phyloP scores from a whole-genome alignment of 2,888 invertebrate species.

The Xestobium rufovillosum region DNA sequence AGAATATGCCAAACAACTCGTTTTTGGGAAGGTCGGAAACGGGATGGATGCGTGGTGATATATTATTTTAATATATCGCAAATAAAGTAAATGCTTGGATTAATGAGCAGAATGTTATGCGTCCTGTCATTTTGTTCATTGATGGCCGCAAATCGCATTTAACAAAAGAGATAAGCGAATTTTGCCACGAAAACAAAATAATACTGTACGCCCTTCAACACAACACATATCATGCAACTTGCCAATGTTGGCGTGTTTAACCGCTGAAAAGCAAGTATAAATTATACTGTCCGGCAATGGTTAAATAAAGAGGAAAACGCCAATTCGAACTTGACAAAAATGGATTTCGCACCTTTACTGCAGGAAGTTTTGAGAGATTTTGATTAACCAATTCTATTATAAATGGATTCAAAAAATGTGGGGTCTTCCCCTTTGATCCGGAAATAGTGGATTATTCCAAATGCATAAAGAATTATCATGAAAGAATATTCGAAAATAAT shows the following conservation, averaged over 20 bases:
- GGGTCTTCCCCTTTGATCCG: background rate
- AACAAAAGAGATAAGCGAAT: background rate
- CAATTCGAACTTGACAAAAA: background rate
- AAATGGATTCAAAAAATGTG: background rate
- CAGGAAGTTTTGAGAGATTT: background rate
- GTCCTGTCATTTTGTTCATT: background rate
- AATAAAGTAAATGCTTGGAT: background rate
- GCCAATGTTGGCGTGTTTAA: background rate
- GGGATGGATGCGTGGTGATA: slow-evolving; percentile 1
- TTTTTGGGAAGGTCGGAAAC: background rate
- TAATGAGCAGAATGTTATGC: background rate
- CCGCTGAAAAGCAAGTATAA: background rate
- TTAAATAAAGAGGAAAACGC: background rate
- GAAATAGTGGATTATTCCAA: background rate
- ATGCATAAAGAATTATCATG: background rate
- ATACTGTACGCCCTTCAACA: slow-evolving; percentile 1
- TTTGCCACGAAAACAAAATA: background rate
- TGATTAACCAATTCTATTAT: background rate
- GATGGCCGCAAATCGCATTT: slow-evolving; percentile 1
- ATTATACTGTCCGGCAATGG: background rate
- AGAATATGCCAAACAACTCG: background rate
- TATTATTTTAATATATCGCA: background rate
- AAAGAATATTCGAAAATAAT: too few species aligned
- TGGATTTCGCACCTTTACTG: background rate
- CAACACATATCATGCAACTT: background rate